Conservation (phyloP, 2,113 vertebrate species). For the Cisticola juncidis region DNA sequence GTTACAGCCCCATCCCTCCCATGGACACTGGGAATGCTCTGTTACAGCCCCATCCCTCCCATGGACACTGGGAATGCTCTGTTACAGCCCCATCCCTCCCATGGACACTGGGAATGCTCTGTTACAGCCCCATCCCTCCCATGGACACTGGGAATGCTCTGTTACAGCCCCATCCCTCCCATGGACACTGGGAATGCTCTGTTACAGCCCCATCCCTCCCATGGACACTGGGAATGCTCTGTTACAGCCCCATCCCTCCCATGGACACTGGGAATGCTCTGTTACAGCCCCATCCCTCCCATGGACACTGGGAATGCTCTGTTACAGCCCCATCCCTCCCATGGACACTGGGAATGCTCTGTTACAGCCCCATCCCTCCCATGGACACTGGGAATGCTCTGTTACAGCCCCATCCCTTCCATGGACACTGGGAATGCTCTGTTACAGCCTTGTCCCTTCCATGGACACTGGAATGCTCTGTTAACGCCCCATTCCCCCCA, state of each 20-base stretch:
- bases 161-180: accelerated
- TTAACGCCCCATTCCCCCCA: neutral
- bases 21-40: neutral
- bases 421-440: neutral
- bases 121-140: neutral
- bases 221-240: too few relatives aligned
- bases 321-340: neutral
- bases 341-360: neutral
- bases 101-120: neutral
- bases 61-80: neutral
- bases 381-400: neutral
- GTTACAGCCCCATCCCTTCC: accelerated
- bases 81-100: neutral
- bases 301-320: neutral
- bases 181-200: neutral
- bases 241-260: accelerated
- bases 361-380: accelerated
- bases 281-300: neutral
- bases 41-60: accelerated
- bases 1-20: accelerated
- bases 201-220: neutral
- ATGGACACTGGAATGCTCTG: neutral
- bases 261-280: neutral
- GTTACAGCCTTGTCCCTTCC: neutral
- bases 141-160: neutral